Evolutionary conservation across 1,140 invertebrate genomes (phyloP), one percentile per base, ranked within the genome.

Genomic region (Pissodes strobi): DNA sequence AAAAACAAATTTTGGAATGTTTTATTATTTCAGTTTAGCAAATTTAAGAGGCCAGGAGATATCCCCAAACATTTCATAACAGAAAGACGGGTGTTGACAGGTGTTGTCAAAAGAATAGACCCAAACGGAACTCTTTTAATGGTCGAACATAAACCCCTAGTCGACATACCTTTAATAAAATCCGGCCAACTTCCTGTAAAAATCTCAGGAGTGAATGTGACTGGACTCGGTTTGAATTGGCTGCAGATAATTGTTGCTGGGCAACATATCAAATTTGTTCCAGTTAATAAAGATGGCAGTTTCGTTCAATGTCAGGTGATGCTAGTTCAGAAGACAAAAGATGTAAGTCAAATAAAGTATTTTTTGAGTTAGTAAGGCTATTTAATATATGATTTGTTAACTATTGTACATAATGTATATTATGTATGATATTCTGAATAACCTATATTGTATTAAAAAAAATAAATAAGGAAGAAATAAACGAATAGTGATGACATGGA

Each of bases 71-170:
- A 72, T 52, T 84, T 83, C 69, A 70, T 84, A 27, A 73, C 69
- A 56, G 72, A 77, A 19, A 74, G 71, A 66, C 69, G 78, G 53
- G 71, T 79, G 60, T 71, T 84, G 12, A 70, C 72, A 43, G 83
- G 83, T 21, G 68, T 48, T 15, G 80, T 82, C 2, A 75, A 69
- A 46, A 59, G 71, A 55, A 78, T 84, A 58, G 82, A 83, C 63
- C 78, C 81, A n/a, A 77, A 72, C 63, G 75, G 74, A 17, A 66
- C 76, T 17, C 65, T 81, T 46, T 69, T 84, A 46, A 79, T 83
- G 74, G 70, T 84, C 21, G 74, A 83, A 68, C 82, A 84, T 61
- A 79, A 79, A 70, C 81, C 83, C 15, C 68, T 83, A 53, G 65
- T 84, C 52, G 19, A 69, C 2, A 45, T 83, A 15, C 80, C 79